phyloP scores from a whole-genome alignment of 2,113 vertebrate genomes.

The Ginglymostoma cirratum region DNA sequence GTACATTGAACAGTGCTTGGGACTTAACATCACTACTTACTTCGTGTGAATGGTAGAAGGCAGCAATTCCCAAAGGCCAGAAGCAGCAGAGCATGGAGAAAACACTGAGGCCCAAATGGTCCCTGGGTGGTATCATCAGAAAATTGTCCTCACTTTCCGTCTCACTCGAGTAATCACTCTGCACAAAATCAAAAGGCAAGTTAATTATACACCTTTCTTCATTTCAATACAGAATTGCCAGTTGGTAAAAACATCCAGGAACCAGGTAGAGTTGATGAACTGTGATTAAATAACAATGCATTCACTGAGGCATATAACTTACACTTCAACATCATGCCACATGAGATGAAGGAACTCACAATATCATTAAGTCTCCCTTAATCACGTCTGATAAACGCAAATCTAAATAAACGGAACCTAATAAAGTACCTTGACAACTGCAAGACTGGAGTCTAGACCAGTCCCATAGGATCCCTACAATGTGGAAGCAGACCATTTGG shows the following conservation, averaged over 20 bases:
- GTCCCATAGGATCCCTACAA: too few species aligned
- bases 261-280: neutral
- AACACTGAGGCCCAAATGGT: constrained; percentile 85
- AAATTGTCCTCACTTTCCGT: constrained; percentile 90
- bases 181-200: constrained; percentile 43
- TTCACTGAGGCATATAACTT: neutral
- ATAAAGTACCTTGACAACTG: neutral
- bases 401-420: neutral
- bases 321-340: neutral
- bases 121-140: constrained; percentile 81
- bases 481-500: too few species aligned
- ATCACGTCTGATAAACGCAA: neutral
- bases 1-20: neutral
- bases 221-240: neutral
- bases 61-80: constrained; percentile 88
- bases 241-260: neutral
- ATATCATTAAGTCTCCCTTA: neutral
- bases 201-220: neutral
- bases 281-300: neutral
- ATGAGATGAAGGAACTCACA: neutral
- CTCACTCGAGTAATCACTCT: constrained; percentile 88
- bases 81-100: constrained; percentile 98
- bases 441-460: neutral
- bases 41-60: constrained; percentile 86
- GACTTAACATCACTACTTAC: constrained; percentile 49